Evolutionary conservation across 92 coral and sea anemone species (phyloP), one percentile per base, ranked within the genome.

Genomic region (Paragorgia papillata): DNA sequence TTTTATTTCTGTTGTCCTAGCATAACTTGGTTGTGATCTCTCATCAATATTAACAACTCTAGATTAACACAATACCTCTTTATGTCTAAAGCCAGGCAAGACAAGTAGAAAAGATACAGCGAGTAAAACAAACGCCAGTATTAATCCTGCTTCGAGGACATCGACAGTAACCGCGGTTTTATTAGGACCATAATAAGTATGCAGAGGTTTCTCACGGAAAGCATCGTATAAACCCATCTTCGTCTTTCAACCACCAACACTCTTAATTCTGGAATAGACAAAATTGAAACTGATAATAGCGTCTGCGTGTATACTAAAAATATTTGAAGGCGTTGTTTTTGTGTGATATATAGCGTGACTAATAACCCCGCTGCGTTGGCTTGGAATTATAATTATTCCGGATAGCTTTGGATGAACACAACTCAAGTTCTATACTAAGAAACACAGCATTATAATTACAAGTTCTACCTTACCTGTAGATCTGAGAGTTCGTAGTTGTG

Each of bases 141-240:
- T 54, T 17, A 71, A 25, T 7, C 78, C 78, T 35, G 27, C 78
- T 71, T 71, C 78, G 9, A 71, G 35, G 0, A 71, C 78, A 32
- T 71, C 78, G 4, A 71, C 78, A 14, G 78, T 71, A 0, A 71
- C 78, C 19, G 78, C 78, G 1, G 78, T 71, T 29, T 71, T 54
- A 31, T 71, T 71, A 21, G 53, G 61, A 1, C 63, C 63, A 55
- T 71, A 71, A 2, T 57, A 21, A 3, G 78, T 71, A 13, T 30
- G 78, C 20, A 53, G 54, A 0, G 78, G 78, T 24, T 71, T 71
- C 9, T 18, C 34, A 21, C 78, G 78, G 27, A 71, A 71, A 8
- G 78, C 64, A 28, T 71, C 78, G 78, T 71, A 71, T n/a, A 54
- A 31, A 71, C 78, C 78, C 78, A 71, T 71, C 31, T 29, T 31